Evolutionary conservation across 2,113 vertebrate genomes (phyloP), one percentile per base, ranked within the genome.

Genomic region (Perca fluviatilis): DNA sequence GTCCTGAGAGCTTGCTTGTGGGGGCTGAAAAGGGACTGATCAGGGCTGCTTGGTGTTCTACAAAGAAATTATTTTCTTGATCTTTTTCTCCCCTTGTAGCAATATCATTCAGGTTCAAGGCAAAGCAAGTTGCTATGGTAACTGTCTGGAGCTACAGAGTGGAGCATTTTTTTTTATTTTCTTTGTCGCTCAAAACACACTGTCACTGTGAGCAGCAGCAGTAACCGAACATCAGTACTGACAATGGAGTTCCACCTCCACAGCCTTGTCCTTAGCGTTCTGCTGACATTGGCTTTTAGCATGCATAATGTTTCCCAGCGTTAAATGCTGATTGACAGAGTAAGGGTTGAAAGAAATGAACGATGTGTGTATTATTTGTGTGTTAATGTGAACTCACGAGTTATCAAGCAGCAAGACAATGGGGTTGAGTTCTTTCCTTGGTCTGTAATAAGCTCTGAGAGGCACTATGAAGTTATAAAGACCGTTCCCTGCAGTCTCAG

Each of bases 391-490:
- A 85, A 95, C 98, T 97, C 95, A 99, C 98, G 96, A 97, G 88
- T 99, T 99, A 91, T 99, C 98, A 82, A 99, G 94, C 71, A 99
- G 97, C 81, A 99, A 91, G 1, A 99, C 97, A 79, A 99, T 96
- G 47, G 98, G 98, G 87, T 98, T 99, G 69, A 99, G 96, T 85
- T 99, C 98, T 92, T 97, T 97, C 91, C 97, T 96, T 90, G 98
- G 97, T 94, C 98, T 95, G 89, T 99, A 99, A 94, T 99, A 99
- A 77, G 98, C 98, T 95, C 98, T 95, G 83, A 99, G 98, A 89
- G 98, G 98, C 88, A 99, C 98, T 60, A 99, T 97, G 77, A 99
- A 99, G 93, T 99, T 99, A 92, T 99, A 99, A 57, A 99, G 95
- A 79, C 98, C 98, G 49, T 99, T 99, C 76, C 98, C 98, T 65